Evolutionary conservation across 2,888 invertebrate genomes (phyloP).

Genomic region (Polietes domitor): DNA sequence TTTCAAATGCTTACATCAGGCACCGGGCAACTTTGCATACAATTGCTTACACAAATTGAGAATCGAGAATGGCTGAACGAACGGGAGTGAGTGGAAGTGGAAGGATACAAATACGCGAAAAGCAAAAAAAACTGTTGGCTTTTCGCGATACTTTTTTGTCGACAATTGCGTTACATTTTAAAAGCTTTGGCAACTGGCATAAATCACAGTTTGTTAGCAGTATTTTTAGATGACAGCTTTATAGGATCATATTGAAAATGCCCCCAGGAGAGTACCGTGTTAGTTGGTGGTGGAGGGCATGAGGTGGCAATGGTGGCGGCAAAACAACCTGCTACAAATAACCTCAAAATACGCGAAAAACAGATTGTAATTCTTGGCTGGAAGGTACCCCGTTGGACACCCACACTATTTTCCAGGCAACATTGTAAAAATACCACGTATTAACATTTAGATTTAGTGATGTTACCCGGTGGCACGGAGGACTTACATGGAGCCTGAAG

Average conservation of each 20-base stretch:
- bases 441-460: constrained; percentile 42
- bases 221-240: constrained; percentile 66
- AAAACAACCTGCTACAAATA: constrained; percentile 40
- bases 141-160: constrained; percentile 39
- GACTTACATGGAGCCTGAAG: not conserved
- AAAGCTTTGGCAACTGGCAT: constrained; percentile 66
- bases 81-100: constrained; percentile 19
- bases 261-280: constrained; percentile 17
- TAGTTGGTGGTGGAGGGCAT: not conserved
- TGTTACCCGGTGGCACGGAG: not conserved
- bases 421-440: constrained; percentile 23
- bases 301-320: constrained; percentile 13
- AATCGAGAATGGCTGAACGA: not conserved
- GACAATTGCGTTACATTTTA: constrained; percentile 65
- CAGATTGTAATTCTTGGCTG: constrained; percentile 66
- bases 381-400: not conserved
- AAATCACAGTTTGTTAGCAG: constrained; percentile 68
- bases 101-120: constrained; percentile 44
- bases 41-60: constrained; percentile 29
- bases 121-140: constrained; percentile 5
- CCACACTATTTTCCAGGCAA: not conserved
- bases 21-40: not conserved
- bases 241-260: constrained; percentile 57
- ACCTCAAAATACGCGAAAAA: constrained; percentile 65
- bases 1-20: constrained; percentile 41